Evolutionary conservation across 2,113 vertebrate species (phyloP), one percentile per base, ranked within the genome.

Genomic region (Ailurus styani): DNA sequence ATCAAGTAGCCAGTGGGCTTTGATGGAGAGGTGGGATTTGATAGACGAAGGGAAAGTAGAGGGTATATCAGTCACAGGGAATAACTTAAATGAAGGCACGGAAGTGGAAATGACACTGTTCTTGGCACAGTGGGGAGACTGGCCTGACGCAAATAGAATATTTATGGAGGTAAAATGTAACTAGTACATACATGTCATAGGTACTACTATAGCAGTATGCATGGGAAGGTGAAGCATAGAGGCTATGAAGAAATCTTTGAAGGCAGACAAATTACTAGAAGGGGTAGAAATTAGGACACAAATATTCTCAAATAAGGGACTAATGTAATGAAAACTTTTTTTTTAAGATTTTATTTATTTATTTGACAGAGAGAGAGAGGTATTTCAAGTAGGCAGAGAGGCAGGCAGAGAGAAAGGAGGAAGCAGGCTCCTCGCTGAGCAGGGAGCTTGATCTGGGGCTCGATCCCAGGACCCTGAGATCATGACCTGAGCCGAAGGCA

Each of bases 161-260:
- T 91, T 47, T 70, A 27, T 89, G n/a, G 34, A 78, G 34, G 20
- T 64, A 31, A 13, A 29, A 31, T 29, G 6, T 87, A 82, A 21
- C 37, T 55, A 23, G 55, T 82, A 7, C 4, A 5, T 27, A 37
- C 17, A 17, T 37, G 15, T 79, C 66, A 34, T 37, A 79, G 72
- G 29, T 27, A 57, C 62, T 79, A 37, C 23, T 55, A 42, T 72
- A 82, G 25, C 7, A 37, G 1, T 75, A 23, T 75, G 17, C 55
- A 23, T 2, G 60, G 15, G 82, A 96, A 31, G 55, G 11, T 40
- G 47, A 27, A 72, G 42, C 20, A 7, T 40, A 96, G 62, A 34
- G 47, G 21, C 66, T 62, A 0, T 91, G 57, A 97, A 87, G 83
- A 47, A 96, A 68, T 92, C 57, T 79, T 96, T 90, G 40, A 87